phyloP scores from a whole-genome alignment of 1,140 invertebrate genomes.

The Papilio dardanus region DNA sequence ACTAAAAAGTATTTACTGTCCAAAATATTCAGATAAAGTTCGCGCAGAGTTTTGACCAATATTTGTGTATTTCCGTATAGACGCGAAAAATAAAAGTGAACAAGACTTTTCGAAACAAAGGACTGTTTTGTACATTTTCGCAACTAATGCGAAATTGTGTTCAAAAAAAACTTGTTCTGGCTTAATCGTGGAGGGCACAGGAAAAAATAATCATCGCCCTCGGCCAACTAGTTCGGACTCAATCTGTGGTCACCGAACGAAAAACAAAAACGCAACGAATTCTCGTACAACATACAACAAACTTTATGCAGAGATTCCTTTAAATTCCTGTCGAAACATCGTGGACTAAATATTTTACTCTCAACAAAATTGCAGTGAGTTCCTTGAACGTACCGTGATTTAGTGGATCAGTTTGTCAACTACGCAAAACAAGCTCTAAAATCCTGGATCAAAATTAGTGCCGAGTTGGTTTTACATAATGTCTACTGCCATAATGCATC shows the following conservation, averaged over 20 bases:
- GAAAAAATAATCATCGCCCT: slow-evolving; percentile 65
- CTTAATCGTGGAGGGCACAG: slow-evolving; percentile 64
- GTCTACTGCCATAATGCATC: slow-evolving; percentile 83
- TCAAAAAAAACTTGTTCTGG: slow-evolving; percentile 75
- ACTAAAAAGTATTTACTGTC: slow-evolving; percentile 69
- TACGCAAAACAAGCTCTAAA: slow-evolving; percentile 55
- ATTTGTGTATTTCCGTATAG: slow-evolving; percentile 81
- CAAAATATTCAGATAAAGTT: slow-evolving; percentile 68
- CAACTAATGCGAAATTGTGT: slow-evolving; percentile 79
- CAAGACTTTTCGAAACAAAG: slow-evolving; percentile 78
- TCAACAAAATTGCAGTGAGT: slow-evolving; percentile 75
- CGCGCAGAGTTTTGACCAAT: slow-evolving; percentile 78
- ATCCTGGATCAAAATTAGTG: slow-evolving; percentile 76
- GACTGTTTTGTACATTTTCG: slow-evolving; percentile 82
- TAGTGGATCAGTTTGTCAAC: slow-evolving; percentile 72
- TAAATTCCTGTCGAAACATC: slow-evolving; percentile 72
- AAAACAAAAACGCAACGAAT: slow-evolving; percentile 77
- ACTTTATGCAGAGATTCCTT: slow-evolving; percentile 43
- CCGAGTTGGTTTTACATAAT: slow-evolving; percentile 74
- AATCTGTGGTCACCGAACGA: slow-evolving; percentile 76
- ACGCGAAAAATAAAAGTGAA: slow-evolving; percentile 75
- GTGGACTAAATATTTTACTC: slow-evolving; percentile 64
- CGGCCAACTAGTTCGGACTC: slow-evolving; percentile 75
- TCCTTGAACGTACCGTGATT: slow-evolving; percentile 68
- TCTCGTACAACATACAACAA: slow-evolving; percentile 58